phyloP scores from a whole-genome alignment of 2,797 vertebrate genomes.

The Trichosurus vulpecula region DNA sequence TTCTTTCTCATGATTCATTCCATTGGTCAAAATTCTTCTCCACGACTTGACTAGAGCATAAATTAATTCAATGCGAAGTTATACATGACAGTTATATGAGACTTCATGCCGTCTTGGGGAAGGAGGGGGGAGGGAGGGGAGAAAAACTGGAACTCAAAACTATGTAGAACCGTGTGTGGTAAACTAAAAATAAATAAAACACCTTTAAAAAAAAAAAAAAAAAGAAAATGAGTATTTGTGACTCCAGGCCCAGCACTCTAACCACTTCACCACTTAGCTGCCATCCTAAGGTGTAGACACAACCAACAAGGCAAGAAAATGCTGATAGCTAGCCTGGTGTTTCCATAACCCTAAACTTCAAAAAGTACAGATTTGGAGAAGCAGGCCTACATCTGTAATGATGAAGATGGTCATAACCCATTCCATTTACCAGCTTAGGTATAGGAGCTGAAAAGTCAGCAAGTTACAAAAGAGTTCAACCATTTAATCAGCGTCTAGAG shows the following conservation, averaged over 20 bases:
- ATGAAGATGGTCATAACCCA: neutral
- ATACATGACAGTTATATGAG: too few species aligned
- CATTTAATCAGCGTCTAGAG: neutral
- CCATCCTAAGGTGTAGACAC: neutral
- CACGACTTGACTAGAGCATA: too few species aligned
- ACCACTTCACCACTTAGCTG: neutral
- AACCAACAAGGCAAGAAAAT: neutral
- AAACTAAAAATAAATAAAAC: too few species aligned
- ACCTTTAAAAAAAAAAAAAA: too few species aligned
- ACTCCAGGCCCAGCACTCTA: neutral
- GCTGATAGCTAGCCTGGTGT: neutral
- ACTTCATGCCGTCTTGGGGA: too few species aligned
- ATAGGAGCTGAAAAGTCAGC: neutral
- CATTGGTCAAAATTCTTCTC: too few species aligned
- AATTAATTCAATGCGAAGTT: too few species aligned
- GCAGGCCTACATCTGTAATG: neutral
- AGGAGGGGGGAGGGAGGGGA: too few species aligned
- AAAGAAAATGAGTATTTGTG: neutral
- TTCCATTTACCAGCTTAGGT: neutral
- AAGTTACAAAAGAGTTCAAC: neutral
- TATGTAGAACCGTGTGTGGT: too few species aligned
- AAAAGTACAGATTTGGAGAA: neutral
- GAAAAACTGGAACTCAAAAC: too few species aligned
- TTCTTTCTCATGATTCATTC: too few species aligned
- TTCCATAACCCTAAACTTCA: neutral